These are phyloP conservation scores for Scleropages formosus DNA, from an alignment of 2,797 vertebrate species.

Conservation along the genomic window DNA sequence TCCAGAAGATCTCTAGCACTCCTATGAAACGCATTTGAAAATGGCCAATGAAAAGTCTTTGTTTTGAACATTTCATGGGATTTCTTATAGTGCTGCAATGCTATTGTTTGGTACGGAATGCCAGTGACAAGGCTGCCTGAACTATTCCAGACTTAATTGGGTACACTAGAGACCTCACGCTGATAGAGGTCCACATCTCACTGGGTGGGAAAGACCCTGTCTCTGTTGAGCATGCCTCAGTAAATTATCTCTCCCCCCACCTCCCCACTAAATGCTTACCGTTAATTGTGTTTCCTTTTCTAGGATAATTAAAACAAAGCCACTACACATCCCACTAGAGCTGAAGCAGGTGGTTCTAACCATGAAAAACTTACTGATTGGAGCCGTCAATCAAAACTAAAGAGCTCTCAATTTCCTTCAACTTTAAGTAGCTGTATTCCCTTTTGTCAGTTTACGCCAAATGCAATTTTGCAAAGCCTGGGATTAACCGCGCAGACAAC, in stretches of 20 bases:
- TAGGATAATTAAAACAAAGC: conserved; percentile 72
- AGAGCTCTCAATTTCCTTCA: conserved; percentile 62
- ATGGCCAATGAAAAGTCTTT: conserved; percentile 29
- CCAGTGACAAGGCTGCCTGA: conserved; percentile 52
- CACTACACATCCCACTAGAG: conserved; percentile 63
- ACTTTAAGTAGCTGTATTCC: conserved; percentile 62
- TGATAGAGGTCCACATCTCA: conserved; percentile 66
- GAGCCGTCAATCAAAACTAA: conserved; percentile 71
- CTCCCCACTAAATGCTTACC: conserved; percentile 59
- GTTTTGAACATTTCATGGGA: conserved; percentile 33
- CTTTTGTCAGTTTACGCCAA: conserved; percentile 71
- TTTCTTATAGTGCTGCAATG: conserved; percentile 48
- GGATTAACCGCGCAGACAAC: conserved; percentile 72
- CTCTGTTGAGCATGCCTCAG: conserved; percentile 65
- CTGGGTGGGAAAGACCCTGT: conserved; percentile 61
- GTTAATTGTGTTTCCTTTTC: conserved; percentile 69
- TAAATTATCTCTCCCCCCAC: conserved; percentile 66
- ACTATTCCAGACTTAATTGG: conserved; percentile 68
- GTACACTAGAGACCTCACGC: conserved; percentile 59
- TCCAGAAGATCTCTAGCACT: conserved; percentile 7
- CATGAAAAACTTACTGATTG: conserved; percentile 65
- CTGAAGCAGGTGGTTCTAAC: conserved; percentile 70
- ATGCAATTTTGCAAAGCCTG: conserved; percentile 67
- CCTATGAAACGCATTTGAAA: conserved; percentile 24
- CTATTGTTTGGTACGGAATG: conserved; percentile 51